Evolutionary conservation across 2,888 invertebrate species (phyloP).

Genomic region (Meghimatium bilineatum): DNA sequence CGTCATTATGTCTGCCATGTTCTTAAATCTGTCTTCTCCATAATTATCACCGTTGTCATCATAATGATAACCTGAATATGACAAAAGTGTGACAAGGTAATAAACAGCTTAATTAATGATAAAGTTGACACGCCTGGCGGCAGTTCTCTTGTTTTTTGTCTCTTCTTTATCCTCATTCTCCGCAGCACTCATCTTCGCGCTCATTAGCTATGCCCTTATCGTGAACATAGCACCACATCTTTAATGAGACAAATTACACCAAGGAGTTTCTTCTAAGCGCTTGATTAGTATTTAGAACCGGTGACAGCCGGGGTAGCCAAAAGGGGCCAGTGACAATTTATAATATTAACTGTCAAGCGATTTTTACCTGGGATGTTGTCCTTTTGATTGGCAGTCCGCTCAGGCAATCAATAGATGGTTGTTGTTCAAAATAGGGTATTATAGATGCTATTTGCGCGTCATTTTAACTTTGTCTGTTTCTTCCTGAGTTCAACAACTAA

Average conservation of each 20-base stretch:
- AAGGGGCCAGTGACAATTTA: slow-evolving; percentile 21
- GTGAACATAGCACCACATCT: neutral
- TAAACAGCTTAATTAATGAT: slow-evolving; percentile 39
- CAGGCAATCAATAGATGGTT: slow-evolving; percentile 15
- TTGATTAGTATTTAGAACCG: slow-evolving; percentile 29
- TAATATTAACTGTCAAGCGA: slow-evolving; percentile 30
- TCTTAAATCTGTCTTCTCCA: neutral
- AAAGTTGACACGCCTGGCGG: slow-evolving; percentile 35
- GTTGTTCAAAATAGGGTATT: slow-evolving; percentile 22
- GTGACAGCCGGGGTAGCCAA: neutral
- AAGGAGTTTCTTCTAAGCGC: slow-evolving; percentile 7
- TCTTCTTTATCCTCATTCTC: neutral
- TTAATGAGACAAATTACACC: slow-evolving; percentile 30
- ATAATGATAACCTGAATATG: slow-evolving; percentile 20
- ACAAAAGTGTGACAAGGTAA: slow-evolving; percentile 23
- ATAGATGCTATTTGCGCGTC: neutral
- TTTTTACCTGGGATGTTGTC: slow-evolving; percentile 26
- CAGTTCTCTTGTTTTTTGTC: neutral
- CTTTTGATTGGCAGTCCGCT: slow-evolving; percentile 22
- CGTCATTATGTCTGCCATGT: slow-evolving; percentile 11
- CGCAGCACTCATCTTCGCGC: slow-evolving; percentile 4
- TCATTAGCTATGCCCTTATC: slow-evolving; percentile 28
- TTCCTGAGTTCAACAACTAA: too few relatives aligned
- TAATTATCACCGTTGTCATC: slow-evolving; percentile 26
- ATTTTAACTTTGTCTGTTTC: neutral